Evolutionary conservation across 2,113 vertebrate genomes (phyloP).

Genomic region (Nipponia nippon): DNA sequence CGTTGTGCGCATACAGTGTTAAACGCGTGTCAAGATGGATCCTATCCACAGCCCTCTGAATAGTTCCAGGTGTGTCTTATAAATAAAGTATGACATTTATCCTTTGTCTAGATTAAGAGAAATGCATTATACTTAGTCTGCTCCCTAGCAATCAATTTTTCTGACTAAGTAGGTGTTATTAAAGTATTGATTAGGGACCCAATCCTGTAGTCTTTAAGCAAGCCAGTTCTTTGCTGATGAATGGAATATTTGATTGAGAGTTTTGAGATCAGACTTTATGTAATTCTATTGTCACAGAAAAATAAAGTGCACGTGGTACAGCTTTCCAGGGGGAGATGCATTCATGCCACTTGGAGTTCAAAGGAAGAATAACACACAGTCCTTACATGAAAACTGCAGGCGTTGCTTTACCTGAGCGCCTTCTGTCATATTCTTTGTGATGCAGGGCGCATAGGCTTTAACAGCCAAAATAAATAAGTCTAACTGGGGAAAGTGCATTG

Average conservation of each 20-base stretch:
- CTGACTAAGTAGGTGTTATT: not conserved
- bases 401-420: not conserved
- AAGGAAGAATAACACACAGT: not conserved
- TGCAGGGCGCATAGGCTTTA: not conserved
- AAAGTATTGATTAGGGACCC: slow-evolving; percentile 23
- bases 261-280: not conserved
- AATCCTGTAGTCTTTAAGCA: not conserved
- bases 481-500: not conserved
- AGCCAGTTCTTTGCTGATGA: not conserved
- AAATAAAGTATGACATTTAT: not conserved
- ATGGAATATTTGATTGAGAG: not conserved
- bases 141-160: slow-evolving; percentile 20
- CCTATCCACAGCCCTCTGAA: not conserved
- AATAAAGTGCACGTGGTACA: not conserved
- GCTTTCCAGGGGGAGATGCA: not conserved
- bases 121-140: not conserved
- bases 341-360: not conserved
- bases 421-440: not conserved
- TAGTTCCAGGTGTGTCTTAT: not conserved
- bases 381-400: not conserved
- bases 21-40: not conserved
- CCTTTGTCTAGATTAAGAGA: not conserved
- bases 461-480: not conserved
- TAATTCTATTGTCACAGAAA: not conserved
- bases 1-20: rapidly evolving